A percentile compares a stretch with the other conserved stretches of the same genome.
phyloP scores from a whole-genome alignment of 1,140 invertebrate species.

The Papilio polyxenes region DNA sequence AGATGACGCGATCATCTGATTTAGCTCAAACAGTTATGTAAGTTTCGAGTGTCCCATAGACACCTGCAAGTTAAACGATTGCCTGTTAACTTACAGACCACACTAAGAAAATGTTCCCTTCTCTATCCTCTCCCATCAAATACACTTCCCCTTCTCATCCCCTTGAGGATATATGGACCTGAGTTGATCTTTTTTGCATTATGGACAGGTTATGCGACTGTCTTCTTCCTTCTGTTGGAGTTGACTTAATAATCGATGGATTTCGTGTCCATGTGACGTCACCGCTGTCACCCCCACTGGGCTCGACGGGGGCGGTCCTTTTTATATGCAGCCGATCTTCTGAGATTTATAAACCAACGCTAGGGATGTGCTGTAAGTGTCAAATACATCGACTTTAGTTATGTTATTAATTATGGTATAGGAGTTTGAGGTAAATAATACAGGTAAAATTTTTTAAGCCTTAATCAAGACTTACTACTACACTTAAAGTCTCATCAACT shows the following conservation, averaged over 20 bases:
- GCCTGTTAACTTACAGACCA: background rate
- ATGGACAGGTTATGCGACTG: constrained; percentile 41
- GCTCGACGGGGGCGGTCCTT: constrained; percentile 54
- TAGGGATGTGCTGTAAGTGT: constrained; percentile 20
- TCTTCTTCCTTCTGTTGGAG: constrained; percentile 3
- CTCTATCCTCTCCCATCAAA: too few species aligned
- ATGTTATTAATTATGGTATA: background rate
- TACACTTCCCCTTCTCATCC: too few species aligned
- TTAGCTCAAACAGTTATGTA: too few species aligned
- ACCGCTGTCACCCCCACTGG: constrained; percentile 46
- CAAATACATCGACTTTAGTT: background rate
- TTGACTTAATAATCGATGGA: constrained; percentile 48
- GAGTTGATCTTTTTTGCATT: background rate
- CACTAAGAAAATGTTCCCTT: too few species aligned
- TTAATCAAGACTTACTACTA: too few species aligned
- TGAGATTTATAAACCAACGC: constrained; percentile 45
- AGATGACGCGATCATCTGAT: background rate
- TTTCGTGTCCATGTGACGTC: constrained; percentile 44
- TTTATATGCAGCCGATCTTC: constrained; percentile 47
- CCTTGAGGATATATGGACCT: too few species aligned
- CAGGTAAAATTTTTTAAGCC: too few species aligned
- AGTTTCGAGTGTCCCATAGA: background rate
- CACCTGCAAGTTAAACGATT: background rate
- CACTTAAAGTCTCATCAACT: too few species aligned
- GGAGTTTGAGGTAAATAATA: too few species aligned